phyloP scores from a whole-genome alignment of 2,797 vertebrate genomes.

The Xiphorhynchus erythropygius region DNA sequence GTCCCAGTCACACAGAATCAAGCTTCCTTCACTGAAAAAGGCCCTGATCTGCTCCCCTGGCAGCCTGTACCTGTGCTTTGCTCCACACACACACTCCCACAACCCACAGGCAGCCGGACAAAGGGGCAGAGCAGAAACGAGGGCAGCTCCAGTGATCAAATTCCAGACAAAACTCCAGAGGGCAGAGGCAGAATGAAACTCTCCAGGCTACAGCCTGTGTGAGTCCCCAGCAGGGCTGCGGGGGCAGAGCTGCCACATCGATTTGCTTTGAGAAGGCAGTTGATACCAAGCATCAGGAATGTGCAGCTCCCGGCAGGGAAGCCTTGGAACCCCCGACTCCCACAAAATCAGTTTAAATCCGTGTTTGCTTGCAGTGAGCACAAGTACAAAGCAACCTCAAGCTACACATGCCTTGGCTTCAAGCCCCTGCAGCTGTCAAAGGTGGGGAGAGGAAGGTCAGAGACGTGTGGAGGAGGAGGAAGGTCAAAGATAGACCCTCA shows the following conservation, averaged over 20 bases:
- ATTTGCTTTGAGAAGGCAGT: background rate
- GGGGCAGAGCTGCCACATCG: background rate
- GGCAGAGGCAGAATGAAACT: background rate
- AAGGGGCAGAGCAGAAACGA: accelerated
- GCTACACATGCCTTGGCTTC: background rate
- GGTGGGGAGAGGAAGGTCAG: background rate
- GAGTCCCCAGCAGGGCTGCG: background rate
- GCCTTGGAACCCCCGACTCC: background rate
- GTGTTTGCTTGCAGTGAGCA: background rate
- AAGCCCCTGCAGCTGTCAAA: background rate
- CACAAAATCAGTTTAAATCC: background rate
- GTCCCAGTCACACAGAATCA: background rate
- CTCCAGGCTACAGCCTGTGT: accelerated
- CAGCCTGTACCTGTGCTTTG: no score
- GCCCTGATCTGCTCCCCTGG: no score
- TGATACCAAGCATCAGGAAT: background rate
- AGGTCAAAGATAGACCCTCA: background rate
- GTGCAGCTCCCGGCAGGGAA: background rate
- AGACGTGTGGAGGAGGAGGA: background rate
- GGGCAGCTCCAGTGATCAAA: background rate
- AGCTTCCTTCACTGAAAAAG: background rate
- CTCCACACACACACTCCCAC: background rate
- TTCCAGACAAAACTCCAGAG: background rate
- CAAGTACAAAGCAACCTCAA: background rate
- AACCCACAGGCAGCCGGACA: background rate